Percentiles rank a stretch among this genome's conserved stretches.
Conservation (phyloP, 2,113 vertebrate species). For the Sinocyclocheilus anshuiensis region DNA sequence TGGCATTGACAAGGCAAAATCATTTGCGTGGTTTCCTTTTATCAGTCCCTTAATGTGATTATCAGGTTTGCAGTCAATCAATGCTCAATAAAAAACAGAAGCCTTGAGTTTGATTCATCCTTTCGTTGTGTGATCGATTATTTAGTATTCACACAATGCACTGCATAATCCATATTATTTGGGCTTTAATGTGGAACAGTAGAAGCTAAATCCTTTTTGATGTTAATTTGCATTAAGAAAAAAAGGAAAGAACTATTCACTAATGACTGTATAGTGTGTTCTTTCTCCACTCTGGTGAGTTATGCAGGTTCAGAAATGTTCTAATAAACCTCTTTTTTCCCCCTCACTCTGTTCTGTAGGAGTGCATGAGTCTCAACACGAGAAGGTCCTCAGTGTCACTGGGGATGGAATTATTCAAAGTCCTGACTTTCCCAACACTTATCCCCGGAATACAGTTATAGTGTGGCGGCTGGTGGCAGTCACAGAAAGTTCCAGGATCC, state of each 20-base stretch:
- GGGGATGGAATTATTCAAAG: conserved; percentile 91
- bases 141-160: not conserved
- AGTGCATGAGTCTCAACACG: conserved; percentile 92
- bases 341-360: conserved; percentile 74
- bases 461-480: conserved; percentile 89
- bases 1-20: conserved; percentile 15
- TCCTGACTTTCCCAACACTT: conserved; percentile 89
- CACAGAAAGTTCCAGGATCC: conserved; percentile 86
- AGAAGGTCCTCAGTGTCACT: conserved; percentile 89
- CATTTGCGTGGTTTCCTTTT: conserved; percentile 4
- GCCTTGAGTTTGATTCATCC: not conserved
- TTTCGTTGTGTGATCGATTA: not conserved
- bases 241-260: not conserved
- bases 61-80: conserved; percentile 10
- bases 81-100: conserved; percentile 13
- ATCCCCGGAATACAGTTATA: conserved; percentile 87
- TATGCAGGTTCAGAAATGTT: not conserved
- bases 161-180: conserved; percentile 15
- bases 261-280: not conserved
- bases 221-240: not conserved
- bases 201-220: not conserved
- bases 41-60: conserved; percentile 11
- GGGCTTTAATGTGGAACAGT: not conserved
- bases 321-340: conserved; percentile 13
- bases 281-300: not conserved